Evolutionary conservation across 2,113 vertebrate species (phyloP), one percentile per base, ranked within the genome.

Genomic region (Lagopus muta): DNA sequence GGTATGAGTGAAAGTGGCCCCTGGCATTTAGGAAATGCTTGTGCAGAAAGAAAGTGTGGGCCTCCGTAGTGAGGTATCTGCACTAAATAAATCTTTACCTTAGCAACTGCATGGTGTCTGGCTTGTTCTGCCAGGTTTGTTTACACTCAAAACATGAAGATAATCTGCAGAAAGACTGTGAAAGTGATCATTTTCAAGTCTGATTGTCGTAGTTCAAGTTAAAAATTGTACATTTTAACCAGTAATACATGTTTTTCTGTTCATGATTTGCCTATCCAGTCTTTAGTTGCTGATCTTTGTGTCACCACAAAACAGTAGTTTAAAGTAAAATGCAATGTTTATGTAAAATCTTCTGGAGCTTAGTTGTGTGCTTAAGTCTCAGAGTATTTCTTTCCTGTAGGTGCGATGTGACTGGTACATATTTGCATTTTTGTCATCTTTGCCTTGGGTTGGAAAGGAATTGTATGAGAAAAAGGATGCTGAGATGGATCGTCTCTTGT

Each of bases 401-500:
- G 99, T 99, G 55, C 98, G 99, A 32, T 98, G 98, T 38, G 99
- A 99, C 97, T 99, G 99, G 99, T 99, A 99, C 45, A 98, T 99
- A 82, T 99, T 98, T 58, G 98, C 99, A 1, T 99, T 99, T 93
- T 97, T 99, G 65, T 99, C 99, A 6, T 99, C 98, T 81, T 97
- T 99, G 91, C 99, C 99, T 69, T 99, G 99, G 99, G 99, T 99
- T 75, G 99, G 99, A 14, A 99, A 99, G 95, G 99, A 99, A 82
- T 97, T 99, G 5, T 99, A 99, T 32, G 99, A 99, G 96, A 99
- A 99, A 96, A 99, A 99, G 96, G 99, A 99, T 42, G 99, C 99
- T 28, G 99, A 99, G 87, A 99, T 99, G 98, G 99, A 99, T 85
- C 98, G 99, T 10, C 98, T 99, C 24, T 97, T 99, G 77, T 98